Evolutionary conservation across 2,888 invertebrate genomes (phyloP), one percentile per base, ranked within the genome.

Genomic region (Spicauda simplicius): DNA sequence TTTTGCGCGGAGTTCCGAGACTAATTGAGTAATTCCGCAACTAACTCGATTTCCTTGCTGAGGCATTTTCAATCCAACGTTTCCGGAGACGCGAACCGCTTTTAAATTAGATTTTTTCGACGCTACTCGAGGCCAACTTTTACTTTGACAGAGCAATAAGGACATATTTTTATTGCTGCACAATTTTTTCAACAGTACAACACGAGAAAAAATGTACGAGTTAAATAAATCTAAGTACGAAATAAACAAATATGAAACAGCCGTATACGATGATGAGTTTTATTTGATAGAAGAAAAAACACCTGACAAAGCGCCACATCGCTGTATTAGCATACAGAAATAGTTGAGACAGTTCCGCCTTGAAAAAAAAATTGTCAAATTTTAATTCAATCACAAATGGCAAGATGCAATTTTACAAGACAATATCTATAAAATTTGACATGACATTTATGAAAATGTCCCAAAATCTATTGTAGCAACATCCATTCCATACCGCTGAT

Each of bases 1-100:
- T 61, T 66, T 60, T 33, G 56, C 61, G 30, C 41, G 20, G 52
- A 67, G 16, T 61, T 25, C 18, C 37, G 50, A 33, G 71, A 73
- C 76, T 82, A 81, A 84, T 84, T 80, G 73, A 76, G 77, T 74
- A 72, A 80, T 77, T 77, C 74, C 72, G 75, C 70, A 66, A 76
- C 71, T 74, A 81, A 81, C 76, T 81, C 74, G 78, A 81, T 82
- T 82, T 78, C 71, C 73, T 71, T 72, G 67, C 69, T 48, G 70
- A 74, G 68, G 72, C 73, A 76, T 77, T 77, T 77, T 74, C 75
- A 76, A 76, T 77, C 58, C 71, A 71, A 73, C 74, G 73, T 74
- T 77, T 76, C 73, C 63, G 58, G 68, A 45, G 64, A 65, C 68
- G 56, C 64, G 67, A 67, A 30, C 53, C 41, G 59, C 66, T 76